Evolutionary conservation across 2,888 invertebrate species (phyloP).

Genomic region (Antheraea assamensis): DNA sequence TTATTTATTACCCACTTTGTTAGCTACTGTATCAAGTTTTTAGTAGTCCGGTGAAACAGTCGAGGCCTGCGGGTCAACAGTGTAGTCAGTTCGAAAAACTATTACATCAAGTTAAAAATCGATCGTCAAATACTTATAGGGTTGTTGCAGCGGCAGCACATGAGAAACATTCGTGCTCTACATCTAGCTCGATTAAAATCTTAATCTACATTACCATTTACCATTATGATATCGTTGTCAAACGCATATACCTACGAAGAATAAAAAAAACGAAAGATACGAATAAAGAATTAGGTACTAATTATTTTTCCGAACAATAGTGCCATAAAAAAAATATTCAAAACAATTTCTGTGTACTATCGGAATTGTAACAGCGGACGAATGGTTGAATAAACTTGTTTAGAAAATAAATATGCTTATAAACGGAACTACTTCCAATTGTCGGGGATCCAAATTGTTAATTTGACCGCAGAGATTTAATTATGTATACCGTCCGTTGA

Average conservation of each 20-base stretch:
- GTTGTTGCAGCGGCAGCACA: no score
- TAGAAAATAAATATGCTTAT: slow-evolving; percentile 73
- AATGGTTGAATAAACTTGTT: slow-evolving; percentile 76
- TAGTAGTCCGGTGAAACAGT: no score
- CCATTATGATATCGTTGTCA: no score
- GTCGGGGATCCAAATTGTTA: slow-evolving; percentile 76
- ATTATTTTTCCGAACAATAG: slow-evolving; percentile 40
- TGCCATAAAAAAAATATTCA: slow-evolving; percentile 54
- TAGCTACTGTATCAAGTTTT: no score
- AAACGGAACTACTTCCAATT: slow-evolving; percentile 76
- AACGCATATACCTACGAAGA: not conserved
- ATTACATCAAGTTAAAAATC: no score
- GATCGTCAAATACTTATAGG: no score
- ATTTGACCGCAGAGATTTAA: slow-evolving; percentile 81
- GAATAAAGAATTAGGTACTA: not conserved
- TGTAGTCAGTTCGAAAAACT: no score
- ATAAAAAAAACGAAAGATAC: not conserved
- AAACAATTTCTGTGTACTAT: slow-evolving; percentile 50
- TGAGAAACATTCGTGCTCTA: no score
- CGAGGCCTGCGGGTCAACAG: no score
- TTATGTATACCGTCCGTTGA: slow-evolving; percentile 76
- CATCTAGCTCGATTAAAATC: no score
- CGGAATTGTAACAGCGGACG: slow-evolving; percentile 63
- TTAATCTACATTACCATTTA: no score
- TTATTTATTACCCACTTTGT: no score